Evolutionary conservation across 1,140 invertebrate genomes (phyloP), one percentile per base, ranked within the genome.

Genomic region (Megathymus violae): DNA sequence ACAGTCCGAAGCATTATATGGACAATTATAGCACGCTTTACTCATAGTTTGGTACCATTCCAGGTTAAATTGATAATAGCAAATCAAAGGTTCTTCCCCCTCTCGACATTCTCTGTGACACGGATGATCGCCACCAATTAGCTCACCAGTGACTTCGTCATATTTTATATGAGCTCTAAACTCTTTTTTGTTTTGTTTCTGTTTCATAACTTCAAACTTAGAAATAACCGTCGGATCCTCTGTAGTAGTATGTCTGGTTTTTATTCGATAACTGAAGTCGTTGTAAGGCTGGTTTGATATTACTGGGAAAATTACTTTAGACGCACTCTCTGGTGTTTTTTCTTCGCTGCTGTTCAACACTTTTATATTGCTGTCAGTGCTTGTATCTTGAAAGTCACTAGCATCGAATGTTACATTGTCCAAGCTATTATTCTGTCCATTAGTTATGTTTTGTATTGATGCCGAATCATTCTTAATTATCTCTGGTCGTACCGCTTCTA

Each of bases 21-120:
- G 96, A 80, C 97, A 98, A 70, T 96, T 90, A 73, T 94, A 97
- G 76, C 97, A 98, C 0, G 97, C 97, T 82, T 97, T 97, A 76
- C 95, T 96, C 93, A 97, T 94, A 0, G 96, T 95, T 48, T 95
- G 93, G 84, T 97, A 97, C 92, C 94, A 94, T 81, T 97, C 96
- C 0, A 97, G 71, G 36, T 91, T 87, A 72, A 97, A 96, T 51
- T 92, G 88, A 78, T 96, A 97, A 46, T 92, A 83, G 69, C 96
- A 97, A 5, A 92, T 89, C 93, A 94, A 94, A 0, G 93, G 91
- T n/a, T 91, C 76, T 59, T 82, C 85, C 0, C 80, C 92, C 51
- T 90, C 92, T 47, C 65, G 80, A 68, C 92, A 93, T 69, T 89
- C 82, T 62, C 92, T 82, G 31, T 91, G 78, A 78, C 92, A 93